Evolutionary conservation across 2,888 invertebrate species (phyloP), one percentile per base, ranked within the genome.

Genomic region (Tricholauxania praeusta): DNA sequence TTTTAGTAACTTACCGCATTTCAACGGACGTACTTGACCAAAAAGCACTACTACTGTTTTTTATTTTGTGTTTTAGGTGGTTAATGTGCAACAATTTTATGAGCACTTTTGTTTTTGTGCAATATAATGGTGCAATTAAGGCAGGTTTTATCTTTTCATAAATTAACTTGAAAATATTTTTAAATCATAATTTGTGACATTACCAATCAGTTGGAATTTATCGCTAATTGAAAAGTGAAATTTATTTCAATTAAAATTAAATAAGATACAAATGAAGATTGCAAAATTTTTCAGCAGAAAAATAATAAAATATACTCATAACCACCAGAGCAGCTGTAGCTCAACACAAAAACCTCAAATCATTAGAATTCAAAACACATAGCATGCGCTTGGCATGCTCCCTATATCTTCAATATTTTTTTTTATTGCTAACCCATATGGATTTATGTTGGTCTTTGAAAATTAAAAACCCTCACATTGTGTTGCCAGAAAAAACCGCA

Each of bases 331-430:
- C 53, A 66, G 47, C 57, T 55, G 66, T 48, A 19, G 39, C 12
- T 14, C 6, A 12, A 14, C 12, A 8, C n/a, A 66, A 28, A 28
- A 4, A 53, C 66, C 66, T 55, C 53, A 66, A 52, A 39, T 15
- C n/a, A 39, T 39, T 39, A 39, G 39, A 39, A 39, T 39, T 7
- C n/a, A 19, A 15, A 15, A 32, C 22, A 15, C 19, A 55, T 57
- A 67, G 67, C 67, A 67, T 67, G 59, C 68, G 49, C 47, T 49
- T 49, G 68, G 68, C 68, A 49, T 59, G 68, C 70, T 57, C n/a
- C 59, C 59, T 39, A 10, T 39, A 39, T 39, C 39, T 10, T 2
- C 39, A 32, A n/a, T n/a, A n/a, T n/a, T 39, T 39, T 39, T 39
- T 39, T 39, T 39, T 39, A 39, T 39, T 8, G 39, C 5, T 10